phyloP scores from a whole-genome alignment of 2,888 invertebrate species.

The Kryphioiulus occultus region DNA sequence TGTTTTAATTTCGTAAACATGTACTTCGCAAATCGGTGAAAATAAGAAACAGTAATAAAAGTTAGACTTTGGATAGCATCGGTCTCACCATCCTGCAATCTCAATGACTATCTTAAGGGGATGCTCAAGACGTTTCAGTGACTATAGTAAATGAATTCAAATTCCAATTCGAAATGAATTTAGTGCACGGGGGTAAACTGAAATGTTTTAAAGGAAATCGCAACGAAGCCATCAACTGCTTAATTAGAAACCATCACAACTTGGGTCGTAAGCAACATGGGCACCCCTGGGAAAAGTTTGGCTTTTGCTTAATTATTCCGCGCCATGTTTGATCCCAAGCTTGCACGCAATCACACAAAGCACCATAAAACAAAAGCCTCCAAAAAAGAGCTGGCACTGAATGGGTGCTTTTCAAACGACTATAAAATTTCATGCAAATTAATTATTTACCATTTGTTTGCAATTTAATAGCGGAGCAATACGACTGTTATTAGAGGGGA shows the following conservation, averaged over 20 bases:
- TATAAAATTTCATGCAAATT: slow-evolving; percentile 18
- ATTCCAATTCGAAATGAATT: not conserved
- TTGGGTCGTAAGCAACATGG: not conserved
- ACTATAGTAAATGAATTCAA: not conserved
- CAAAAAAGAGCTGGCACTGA: not conserved
- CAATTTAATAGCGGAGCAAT: slow-evolving; percentile 8
- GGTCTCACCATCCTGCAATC: too few species aligned
- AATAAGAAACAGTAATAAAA: too few species aligned
- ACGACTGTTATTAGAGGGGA: not conserved
- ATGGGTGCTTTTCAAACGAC: not conserved
- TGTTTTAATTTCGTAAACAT: too few species aligned
- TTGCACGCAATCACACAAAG: not conserved
- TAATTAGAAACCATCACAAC: slow-evolving; percentile 5
- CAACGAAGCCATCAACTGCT: slow-evolving; percentile 1
- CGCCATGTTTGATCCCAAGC: not conserved
- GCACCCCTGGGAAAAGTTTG: not conserved
- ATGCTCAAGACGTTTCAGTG: not conserved
- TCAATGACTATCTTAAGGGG: not conserved
- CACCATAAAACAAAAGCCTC: not conserved
- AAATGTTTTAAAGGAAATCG: not conserved
- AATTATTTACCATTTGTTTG: slow-evolving; percentile 27
- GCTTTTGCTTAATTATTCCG: not conserved
- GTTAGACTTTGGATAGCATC: too few species aligned
- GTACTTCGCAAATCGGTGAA: too few species aligned
- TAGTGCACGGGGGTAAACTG: not conserved